Conservation (phyloP, 2,888 invertebrate genomes). For the Congeria kusceri region DNA sequence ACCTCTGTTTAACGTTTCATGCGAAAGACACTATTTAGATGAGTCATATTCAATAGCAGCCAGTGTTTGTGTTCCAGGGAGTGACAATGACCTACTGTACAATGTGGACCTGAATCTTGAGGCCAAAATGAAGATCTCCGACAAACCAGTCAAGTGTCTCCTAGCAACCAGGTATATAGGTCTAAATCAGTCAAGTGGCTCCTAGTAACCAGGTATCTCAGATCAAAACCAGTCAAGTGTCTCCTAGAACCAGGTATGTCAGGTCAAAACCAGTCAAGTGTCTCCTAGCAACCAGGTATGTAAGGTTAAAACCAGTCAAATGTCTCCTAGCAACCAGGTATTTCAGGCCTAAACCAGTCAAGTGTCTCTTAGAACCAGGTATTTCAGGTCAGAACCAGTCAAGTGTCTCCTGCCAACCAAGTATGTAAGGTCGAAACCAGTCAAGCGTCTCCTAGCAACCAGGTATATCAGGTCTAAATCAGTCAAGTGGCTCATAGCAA, state of each 20-base stretch:
- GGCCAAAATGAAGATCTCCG: slow-evolving; percentile 87
- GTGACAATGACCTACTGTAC: slow-evolving; percentile 68
- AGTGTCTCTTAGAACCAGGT: background rate
- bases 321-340: slow-evolving; percentile 84
- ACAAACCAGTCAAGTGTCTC: slow-evolving; percentile 86
- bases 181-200: slow-evolving; percentile 86
- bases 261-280: too few relatives aligned
- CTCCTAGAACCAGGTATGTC: slow-evolving; percentile 79
- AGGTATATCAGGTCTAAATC: slow-evolving; percentile 67
- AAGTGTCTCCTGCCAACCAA: slow-evolving; percentile 80
- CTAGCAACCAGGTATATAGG: slow-evolving; percentile 82
- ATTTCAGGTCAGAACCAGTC: slow-evolving; percentile 85
- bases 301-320: slow-evolving; percentile 86
- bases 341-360: too few relatives aligned
- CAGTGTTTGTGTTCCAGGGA: slow-evolving; percentile 40
- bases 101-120: slow-evolving; percentile 84
- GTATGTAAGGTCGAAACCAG: slow-evolving; percentile 77
- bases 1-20: too few relatives aligned
- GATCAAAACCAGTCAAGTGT: slow-evolving; percentile 86
- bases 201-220: slow-evolving; percentile 78
- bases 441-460: slow-evolving; percentile 48
- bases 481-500: too few relatives aligned
- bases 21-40: too few relatives aligned
- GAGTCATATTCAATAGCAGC: too few relatives aligned
- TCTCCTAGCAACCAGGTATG: too few relatives aligned